Evolutionary conservation across 1,140 invertebrate genomes (phyloP), one percentile per base, ranked within the genome.

Genomic region (Trichoplusia ni): DNA sequence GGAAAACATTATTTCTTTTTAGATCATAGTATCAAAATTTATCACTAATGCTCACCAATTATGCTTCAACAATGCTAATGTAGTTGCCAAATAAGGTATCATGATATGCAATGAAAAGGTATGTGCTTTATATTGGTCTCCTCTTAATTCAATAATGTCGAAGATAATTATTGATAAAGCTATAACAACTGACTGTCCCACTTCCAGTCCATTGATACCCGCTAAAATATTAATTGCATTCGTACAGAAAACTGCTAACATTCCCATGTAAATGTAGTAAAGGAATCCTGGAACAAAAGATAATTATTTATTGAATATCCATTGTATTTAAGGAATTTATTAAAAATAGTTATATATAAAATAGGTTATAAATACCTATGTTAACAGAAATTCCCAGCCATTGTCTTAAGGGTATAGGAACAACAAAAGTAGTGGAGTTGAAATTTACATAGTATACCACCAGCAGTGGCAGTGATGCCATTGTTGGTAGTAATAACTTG

Each of bases 161-260:
- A 98, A 99, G 11, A 96, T 75, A 4, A 96, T 89, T 64, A 99
- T 96, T 16, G 98, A 99, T 0, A 92, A 67, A 0, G 97, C 95
- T 73, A 99, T 99, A 4, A 99, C 92, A n/a, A 99, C 82, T 65
- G 98, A 97, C 84, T 99, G 99, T 5, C 99, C 99, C 49, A 96
- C 97, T 93, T 99, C 99, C 49, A 99, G 91, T 4, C 99, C 99
- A 94, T 99, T 99, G 35, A 99, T 96, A 18, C 99, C 99, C 69
- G 99, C 98, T 61, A 99, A 92, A 79, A 99, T 99, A 86, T 99
- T 99, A 71, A 99, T 99, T 4, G 99, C 98, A 93, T 99, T 99
- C 14, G 99, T 99, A 78, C 98, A 99, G 90, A 99, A 99, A 9
- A 99, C 97, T 53, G 98, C 98, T 68, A 99, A 82, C 96, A 99